phyloP scores from a whole-genome alignment of 2,113 vertebrate species.

The Neotoma lepida region DNA sequence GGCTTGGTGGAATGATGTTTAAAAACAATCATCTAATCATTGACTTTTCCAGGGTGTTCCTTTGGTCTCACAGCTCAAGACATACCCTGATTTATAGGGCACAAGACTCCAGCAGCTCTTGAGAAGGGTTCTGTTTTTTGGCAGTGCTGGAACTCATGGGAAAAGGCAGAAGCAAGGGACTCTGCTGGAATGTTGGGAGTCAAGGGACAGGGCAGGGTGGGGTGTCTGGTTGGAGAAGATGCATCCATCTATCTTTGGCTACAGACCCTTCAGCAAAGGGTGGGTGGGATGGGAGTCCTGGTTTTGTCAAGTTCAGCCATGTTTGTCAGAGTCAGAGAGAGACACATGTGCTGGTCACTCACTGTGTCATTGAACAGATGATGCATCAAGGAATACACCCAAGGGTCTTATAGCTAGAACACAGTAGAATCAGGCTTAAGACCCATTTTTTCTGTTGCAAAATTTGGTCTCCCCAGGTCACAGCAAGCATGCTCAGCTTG shows the following conservation, averaged over 20 bases:
- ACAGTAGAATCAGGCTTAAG: background rate
- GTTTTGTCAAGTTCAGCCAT: background rate
- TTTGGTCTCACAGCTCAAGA: conserved; percentile 2
- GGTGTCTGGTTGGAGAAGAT: background rate
- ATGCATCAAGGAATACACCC: background rate
- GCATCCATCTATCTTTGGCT: background rate
- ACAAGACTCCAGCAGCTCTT: background rate
- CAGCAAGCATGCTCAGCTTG: too few species aligned
- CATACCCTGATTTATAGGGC: conserved; percentile 55
- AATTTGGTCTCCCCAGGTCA: background rate
- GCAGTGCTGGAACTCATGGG: background rate
- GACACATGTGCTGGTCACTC: background rate
- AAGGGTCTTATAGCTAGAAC: background rate
- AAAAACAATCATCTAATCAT: background rate
- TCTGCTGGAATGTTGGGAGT: background rate
- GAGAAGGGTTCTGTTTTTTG: conserved; percentile 46
- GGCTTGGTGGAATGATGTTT: background rate
- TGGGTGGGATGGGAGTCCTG: background rate
- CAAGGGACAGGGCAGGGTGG: background rate
- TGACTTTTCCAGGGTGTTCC: conserved; percentile 46
- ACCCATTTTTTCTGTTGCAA: background rate
- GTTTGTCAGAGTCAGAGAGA: background rate
- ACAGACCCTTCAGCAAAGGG: background rate
- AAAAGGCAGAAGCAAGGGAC: background rate
- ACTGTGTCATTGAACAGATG: background rate